A percentile compares a stretch with the other conserved stretches of the same genome.
Evolutionary conservation across 2,888 invertebrate species (phyloP).

Genomic region (Torymus auratus): DNA sequence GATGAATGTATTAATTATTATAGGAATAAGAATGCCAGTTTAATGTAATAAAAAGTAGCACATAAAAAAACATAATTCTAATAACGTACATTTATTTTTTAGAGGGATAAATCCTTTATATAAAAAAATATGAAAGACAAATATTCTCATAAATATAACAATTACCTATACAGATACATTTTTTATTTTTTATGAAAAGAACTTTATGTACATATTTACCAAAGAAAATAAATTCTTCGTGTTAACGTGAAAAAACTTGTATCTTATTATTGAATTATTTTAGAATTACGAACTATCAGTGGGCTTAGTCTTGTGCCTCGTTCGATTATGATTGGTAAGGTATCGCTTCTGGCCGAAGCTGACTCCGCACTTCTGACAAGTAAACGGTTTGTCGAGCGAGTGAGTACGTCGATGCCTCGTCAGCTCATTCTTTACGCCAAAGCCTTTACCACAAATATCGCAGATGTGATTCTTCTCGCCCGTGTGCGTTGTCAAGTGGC

Average conservation of each 20-base stretch:
- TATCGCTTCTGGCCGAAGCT: conserved; percentile 79
- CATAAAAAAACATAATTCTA: too few relatives aligned
- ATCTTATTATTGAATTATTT: neutral
- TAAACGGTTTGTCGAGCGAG: conserved; percentile 73
- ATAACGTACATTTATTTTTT: too few relatives aligned
- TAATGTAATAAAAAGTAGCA: too few relatives aligned
- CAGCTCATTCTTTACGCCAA: conserved; percentile 78
- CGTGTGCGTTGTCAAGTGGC: conserved; percentile 78
- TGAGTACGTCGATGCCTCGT: conserved; percentile 79
- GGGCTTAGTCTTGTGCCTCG: conserved; percentile 58
- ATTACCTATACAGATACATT: neutral
- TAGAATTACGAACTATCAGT: neutral
- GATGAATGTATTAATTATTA: too few relatives aligned
- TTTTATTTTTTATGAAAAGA: conserved; percentile 37
- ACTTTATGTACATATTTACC: conserved; percentile 23
- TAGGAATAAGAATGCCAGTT: too few relatives aligned
- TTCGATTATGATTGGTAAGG: conserved; percentile 77
- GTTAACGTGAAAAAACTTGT: neutral
- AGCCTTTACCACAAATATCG: conserved; percentile 78
- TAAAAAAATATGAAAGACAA: too few relatives aligned
- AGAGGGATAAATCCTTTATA: too few relatives aligned
- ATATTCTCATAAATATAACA: too few relatives aligned
- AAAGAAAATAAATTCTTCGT: conserved; percentile 11
- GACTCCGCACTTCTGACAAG: conserved; percentile 77
- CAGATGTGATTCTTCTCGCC: conserved; percentile 77